Conservation (phyloP, 1,140 invertebrate species). For the Reticulitermes speratus region DNA sequence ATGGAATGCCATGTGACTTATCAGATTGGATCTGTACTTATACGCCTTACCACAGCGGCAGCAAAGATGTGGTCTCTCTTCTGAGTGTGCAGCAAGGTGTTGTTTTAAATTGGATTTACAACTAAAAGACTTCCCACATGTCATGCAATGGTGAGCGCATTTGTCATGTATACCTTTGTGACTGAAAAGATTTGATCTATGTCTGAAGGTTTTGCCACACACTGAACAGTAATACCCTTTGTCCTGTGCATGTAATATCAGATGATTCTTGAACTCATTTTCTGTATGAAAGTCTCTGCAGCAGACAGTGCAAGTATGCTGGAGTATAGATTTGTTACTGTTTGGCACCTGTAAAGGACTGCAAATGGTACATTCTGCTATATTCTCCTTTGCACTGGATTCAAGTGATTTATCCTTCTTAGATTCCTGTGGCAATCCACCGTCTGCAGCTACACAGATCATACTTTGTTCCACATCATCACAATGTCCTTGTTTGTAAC, state of each 20-base stretch:
- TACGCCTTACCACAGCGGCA: neutral
- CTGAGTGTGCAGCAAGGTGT: neutral
- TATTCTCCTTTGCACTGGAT: neutral
- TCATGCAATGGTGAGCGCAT: neutral
- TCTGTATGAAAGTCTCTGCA: neutral
- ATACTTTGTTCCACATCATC: neutral
- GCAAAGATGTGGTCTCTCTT: neutral
- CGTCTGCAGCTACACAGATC: neutral
- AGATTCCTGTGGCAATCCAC: neutral
- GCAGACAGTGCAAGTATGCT: neutral
- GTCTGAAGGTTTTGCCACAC: neutral
- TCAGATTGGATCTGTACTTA: neutral
- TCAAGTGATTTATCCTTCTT: neutral
- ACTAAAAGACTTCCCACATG: neutral
- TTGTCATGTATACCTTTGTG: neutral
- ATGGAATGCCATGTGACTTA: constrained; percentile 38
- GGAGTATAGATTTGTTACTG: neutral
- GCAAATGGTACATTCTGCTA: neutral
- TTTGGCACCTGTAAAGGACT: neutral
- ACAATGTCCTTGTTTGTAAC: no score
- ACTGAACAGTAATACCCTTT: neutral
- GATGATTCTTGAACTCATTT: neutral
- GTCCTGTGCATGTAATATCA: neutral
- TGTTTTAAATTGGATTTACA: neutral
- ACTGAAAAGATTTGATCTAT: neutral